phyloP scores from a whole-genome alignment of 2,113 vertebrate species.

The Embiotoca jacksoni region DNA sequence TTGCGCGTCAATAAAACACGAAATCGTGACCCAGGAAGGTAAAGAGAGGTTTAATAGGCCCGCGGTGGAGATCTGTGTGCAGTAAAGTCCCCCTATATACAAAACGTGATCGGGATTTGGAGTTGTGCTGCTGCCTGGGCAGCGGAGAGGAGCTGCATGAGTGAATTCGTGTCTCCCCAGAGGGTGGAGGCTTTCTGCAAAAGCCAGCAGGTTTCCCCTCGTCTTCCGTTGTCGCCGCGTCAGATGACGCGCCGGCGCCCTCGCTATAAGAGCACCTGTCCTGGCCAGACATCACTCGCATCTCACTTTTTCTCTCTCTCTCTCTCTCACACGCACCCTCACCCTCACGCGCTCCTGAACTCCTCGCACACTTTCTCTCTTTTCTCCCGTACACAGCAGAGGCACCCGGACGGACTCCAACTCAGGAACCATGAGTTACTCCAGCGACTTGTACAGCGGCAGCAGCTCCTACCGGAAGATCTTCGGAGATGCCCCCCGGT shows the following conservation, averaged over 20 bases:
- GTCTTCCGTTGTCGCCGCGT: slow-evolving; percentile 75
- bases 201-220: slow-evolving; percentile 79
- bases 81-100: not conserved
- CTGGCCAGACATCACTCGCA: slow-evolving; percentile 71
- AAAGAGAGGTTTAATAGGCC: not conserved
- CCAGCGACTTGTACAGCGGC: slow-evolving; percentile 78
- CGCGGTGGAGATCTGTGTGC: no score
- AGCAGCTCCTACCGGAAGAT: slow-evolving; percentile 86
- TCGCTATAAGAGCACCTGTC: slow-evolving; percentile 81
- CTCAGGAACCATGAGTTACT: slow-evolving; percentile 81
- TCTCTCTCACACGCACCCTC: slow-evolving; percentile 27
- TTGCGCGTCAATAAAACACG: not conserved
- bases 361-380: slow-evolving; percentile 50
- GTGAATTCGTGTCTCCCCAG: slow-evolving; percentile 68
- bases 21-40: not conserved
- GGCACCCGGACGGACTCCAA: slow-evolving; percentile 26
- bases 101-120: not conserved
- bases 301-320: slow-evolving; percentile 75
- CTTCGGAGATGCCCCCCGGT: slow-evolving; percentile 82
- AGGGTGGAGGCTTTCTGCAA: slow-evolving; percentile 75
- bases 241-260: slow-evolving; percentile 79
- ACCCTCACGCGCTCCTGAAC: slow-evolving; percentile 62
- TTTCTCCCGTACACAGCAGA: slow-evolving; percentile 41
- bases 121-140: slow-evolving; percentile 27
- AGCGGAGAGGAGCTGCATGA: slow-evolving; percentile 62